Evolutionary conservation across 1,140 invertebrate species (phyloP).

Genomic region (Caerostris darwini): DNA sequence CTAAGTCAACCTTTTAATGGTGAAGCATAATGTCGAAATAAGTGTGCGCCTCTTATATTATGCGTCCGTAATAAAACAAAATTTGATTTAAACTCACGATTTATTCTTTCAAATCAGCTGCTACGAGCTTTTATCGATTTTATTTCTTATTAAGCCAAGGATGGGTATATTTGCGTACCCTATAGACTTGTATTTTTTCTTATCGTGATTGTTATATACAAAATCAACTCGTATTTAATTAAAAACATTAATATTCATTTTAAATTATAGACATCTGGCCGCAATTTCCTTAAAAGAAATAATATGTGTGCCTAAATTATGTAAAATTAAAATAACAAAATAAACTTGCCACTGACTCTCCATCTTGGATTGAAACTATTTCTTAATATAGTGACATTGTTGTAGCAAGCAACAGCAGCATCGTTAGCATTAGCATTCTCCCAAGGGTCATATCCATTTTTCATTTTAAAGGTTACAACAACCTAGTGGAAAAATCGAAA

Average conservation of each 20-base stretch:
- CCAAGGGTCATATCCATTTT: conserved; percentile 79
- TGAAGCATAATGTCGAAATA: too few relatives aligned
- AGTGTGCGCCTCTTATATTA: too few relatives aligned
- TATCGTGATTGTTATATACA: background rate
- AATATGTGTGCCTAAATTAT: background rate
- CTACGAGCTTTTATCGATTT: too few relatives aligned
- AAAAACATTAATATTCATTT: background rate
- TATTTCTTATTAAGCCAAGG: too few relatives aligned
- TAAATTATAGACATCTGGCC: background rate
- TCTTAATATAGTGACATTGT: conserved; percentile 77
- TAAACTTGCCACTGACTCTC: conserved; percentile 79
- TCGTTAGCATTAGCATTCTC: conserved; percentile 80
- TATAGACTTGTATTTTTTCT: background rate
- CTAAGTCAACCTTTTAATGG: too few relatives aligned
- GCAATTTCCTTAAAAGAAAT: background rate
- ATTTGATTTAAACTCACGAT: too few relatives aligned
- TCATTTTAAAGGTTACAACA: conserved; percentile 78
- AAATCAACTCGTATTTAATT: too few relatives aligned
- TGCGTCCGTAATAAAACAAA: too few relatives aligned
- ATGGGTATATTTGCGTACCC: too few relatives aligned
- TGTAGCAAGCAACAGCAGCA: conserved; percentile 79
- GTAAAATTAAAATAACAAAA: too few relatives aligned
- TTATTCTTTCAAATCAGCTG: too few relatives aligned
- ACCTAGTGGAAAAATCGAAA: conserved; percentile 70
- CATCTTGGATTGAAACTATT: conserved; percentile 78